phyloP scores from a whole-genome alignment of 1,140 invertebrate genomes.

The Drosophila nebulosa region DNA sequence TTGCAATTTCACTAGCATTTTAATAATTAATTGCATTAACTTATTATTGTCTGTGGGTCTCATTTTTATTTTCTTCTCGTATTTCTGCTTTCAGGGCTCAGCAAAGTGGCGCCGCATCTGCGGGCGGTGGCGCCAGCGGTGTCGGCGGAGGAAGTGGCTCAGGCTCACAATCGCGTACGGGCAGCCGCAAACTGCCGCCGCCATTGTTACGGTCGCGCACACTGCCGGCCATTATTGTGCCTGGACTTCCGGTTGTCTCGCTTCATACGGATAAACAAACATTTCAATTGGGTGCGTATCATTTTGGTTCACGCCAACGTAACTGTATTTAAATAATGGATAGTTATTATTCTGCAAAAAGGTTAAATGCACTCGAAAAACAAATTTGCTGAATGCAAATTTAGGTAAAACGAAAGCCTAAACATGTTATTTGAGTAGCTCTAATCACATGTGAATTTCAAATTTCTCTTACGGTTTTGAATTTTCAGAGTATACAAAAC shows the following conservation, averaged over 20 bases:
- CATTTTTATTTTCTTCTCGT: conserved; percentile 47
- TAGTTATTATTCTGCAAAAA: not conserved
- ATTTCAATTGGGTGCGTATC: conserved; percentile 79
- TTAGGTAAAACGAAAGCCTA: too few species aligned
- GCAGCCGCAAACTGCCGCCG: conserved; percentile 83
- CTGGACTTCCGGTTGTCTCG: conserved; percentile 91
- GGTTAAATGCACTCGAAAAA: too few species aligned
- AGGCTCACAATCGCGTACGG: conserved; percentile 71
- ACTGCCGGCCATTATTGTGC: conserved; percentile 93
- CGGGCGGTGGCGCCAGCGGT: conserved; percentile 32
- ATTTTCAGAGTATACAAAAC: too few species aligned
- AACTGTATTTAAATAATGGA: not conserved
- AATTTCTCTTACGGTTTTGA: too few species aligned
- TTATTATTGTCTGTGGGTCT: conserved; percentile 58
- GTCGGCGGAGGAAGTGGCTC: conserved; percentile 39
- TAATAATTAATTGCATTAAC: conserved; percentile 69
- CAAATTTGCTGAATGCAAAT: too few species aligned
- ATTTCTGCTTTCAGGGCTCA: conserved; percentile 56
- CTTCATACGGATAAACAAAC: conserved; percentile 87
- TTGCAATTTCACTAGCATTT: conserved; percentile 38
- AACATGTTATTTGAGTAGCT: too few species aligned
- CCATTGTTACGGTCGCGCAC: conserved; percentile 92
- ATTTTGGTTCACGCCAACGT: not conserved
- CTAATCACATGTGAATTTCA: too few species aligned
- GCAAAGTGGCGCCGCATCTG: conserved; percentile 84